Conservation (phyloP, 2,797 vertebrate species). For the Adelosebastes latens region DNA sequence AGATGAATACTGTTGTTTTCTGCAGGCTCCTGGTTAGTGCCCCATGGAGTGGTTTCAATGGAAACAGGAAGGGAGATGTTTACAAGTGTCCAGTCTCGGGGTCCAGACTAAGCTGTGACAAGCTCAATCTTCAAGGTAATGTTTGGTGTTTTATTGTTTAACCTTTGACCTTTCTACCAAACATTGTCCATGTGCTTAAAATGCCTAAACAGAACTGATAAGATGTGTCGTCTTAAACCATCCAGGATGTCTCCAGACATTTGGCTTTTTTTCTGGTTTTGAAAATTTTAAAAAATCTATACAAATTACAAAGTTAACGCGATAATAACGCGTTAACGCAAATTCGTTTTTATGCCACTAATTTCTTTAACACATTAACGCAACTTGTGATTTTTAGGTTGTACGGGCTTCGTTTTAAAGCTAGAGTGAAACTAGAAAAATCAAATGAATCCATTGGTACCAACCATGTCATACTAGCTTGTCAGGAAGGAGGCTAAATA, state of each 20-base stretch:
- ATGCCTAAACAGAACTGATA: background rate
- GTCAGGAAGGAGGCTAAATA: too few species aligned
- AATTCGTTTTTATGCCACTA: too few species aligned
- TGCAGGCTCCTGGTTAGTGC: conserved; percentile 91
- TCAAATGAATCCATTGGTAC: too few species aligned
- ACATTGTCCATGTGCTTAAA: background rate
- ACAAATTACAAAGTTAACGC: too few species aligned
- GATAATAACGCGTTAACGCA: too few species aligned
- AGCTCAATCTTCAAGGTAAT: conserved; percentile 88
- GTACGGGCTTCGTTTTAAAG: too few species aligned
- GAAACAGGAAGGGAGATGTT: conserved; percentile 90
- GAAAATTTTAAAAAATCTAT: too few species aligned
- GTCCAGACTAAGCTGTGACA: conserved; percentile 81
- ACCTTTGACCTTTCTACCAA: conserved; percentile 8
- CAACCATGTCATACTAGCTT: too few species aligned
- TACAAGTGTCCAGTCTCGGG: conserved; percentile 86
- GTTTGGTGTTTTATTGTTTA: conserved; percentile 1
- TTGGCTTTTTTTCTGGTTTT: background rate
- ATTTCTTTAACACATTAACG: too few species aligned
- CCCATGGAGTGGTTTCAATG: conserved; percentile 89
- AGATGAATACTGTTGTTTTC: conserved; percentile 26
- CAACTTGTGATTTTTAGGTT: too few species aligned
- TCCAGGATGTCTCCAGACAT: background rate
- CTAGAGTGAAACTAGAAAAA: too few species aligned
- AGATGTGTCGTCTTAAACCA: background rate